Base-by-base conservation (phyloP, 2,797 vertebrate genomes). In the Balearica regulorum region DNA sequence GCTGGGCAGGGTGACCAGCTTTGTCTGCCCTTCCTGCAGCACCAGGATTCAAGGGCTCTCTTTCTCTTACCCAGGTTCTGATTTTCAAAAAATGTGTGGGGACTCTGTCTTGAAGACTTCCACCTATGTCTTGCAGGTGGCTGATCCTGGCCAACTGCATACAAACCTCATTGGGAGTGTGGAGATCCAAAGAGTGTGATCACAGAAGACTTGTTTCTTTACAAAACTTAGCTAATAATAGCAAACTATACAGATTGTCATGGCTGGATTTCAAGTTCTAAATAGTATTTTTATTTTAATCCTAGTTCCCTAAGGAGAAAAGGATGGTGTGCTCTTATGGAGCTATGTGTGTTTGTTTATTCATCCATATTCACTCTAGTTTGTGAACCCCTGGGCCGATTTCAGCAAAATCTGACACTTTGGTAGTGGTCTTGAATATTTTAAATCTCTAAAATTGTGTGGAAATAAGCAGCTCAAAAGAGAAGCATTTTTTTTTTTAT, bases 221-320 rank as follows among this genome's bases (percentile, higher is more conserved):
- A 51, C 22, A 70, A 83, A 89, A 62, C 41, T 41, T 28, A 58
- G 14, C 71, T 92, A 89, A 94, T 95, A 91, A 78, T 78, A 92
- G 87, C 76, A 91, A 94, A 68, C 33, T 0, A 54, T 87, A 41
- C 48, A 35, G 68, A 20, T 61, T 35, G 25, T 35, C 33, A 26
- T 91, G 91, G 84, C 57, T 71, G 87, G 70, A 46, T 89, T 96
- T 93, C 68, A 91, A 91, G 58, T 79, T 69, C 66, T 61, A 80
- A 80, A 31, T 16, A 77, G 60, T 26, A 29, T 84, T 90, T 94
- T 90, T 41, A 62, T 95, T 95, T 94, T 53, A 77, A 92, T 80
- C 41, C 57, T 35, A 20, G 41, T 4, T 91, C 70, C 75, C 75
- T 43, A 22, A 73, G 78, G 94, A 97, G 68, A n/a, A 66, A 85